Evolutionary conservation across 2,113 vertebrate species (phyloP), one percentile per base, ranked within the genome.

Genomic region (Chaetodon trifascialis): DNA sequence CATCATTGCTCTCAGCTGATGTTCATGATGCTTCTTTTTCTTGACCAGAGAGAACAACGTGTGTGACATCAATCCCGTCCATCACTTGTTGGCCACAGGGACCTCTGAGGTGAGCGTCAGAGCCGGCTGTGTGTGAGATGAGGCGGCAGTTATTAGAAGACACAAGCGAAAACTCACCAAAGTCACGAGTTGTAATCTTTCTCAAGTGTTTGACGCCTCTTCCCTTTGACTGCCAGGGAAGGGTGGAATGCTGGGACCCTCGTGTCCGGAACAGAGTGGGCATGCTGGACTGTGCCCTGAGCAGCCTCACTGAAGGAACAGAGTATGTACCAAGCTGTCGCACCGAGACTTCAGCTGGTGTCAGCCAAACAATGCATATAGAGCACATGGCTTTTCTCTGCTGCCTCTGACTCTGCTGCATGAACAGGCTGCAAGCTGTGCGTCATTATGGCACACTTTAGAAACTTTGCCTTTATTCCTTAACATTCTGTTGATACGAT

Each of bases 171-270:
- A 74, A 59, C 25, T 58, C 30, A 30, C 30, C 11, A 7, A 52
- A 11, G 46, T 40, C 34, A 9, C 2, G 14, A 69, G 40, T 25
- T 19, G 19, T 10, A 40, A 49, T 4, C 16, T 30, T 44, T 5
- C 8, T 42, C 4, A 51, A 10, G 51, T 75, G 11, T 68, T 6
- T 84, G 59, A 36, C 14, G 1, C 47, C 42, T 71, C 19, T 15
- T 51, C 40, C 55, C 0, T 72, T 16, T 7, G 6, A 16, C 71
- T 3, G 60, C 36, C 71, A 99, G 98, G 98, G 98, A 8, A 96
- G 95, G 74, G 98, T 99, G 12, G 98, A 99, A 82, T 99, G 97
- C 94, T 99, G 98, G 98, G 98, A 99, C 86, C 98, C 98, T 11
- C 95, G 98, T 51, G 94, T 95, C 4, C 94, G 98, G 73, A 95